Percentiles rank a stretch among this genome's conserved stretches.
phyloP scores from a whole-genome alignment of 2,113 vertebrate species.

The Lucifuga dentata region DNA sequence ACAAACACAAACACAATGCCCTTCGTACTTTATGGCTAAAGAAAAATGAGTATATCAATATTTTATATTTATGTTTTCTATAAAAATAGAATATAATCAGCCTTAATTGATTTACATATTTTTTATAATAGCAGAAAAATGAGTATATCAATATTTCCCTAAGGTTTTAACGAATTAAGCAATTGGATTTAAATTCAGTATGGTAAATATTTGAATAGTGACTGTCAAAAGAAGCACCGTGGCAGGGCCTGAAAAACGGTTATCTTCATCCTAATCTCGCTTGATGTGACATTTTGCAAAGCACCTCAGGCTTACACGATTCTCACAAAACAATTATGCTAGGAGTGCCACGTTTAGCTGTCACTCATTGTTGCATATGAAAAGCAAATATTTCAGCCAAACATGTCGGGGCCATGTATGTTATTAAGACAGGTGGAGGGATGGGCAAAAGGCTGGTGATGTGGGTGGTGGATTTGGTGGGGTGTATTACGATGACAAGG shows the following conservation, averaged over 20 bases:
- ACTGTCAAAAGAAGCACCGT: not conserved
- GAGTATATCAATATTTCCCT: too few relatives aligned
- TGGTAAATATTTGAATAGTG: too few relatives aligned
- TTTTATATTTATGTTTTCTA: too few relatives aligned
- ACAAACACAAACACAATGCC: rapidly evolving
- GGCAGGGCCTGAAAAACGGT: constrained; percentile 34
- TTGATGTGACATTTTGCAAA: constrained; percentile 16
- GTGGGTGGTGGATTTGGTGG: not conserved
- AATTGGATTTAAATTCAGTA: not conserved
- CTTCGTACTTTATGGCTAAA: too few relatives aligned
- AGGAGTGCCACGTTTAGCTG: constrained; percentile 55
- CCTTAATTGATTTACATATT: too few relatives aligned
- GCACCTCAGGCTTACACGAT: constrained; percentile 19
- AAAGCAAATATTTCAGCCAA: constrained; percentile 46
- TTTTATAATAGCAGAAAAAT: too few relatives aligned
- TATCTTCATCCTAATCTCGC: not conserved
- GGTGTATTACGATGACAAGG: not conserved
- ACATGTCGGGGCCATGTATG: constrained; percentile 29
- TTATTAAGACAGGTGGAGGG: not conserved
- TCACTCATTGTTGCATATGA: constrained; percentile 9
- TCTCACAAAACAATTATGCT: constrained; percentile 69
- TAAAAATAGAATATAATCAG: too few relatives aligned
- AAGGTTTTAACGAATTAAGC: not conserved
- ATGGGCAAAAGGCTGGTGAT: not conserved
- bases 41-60: too few relatives aligned